phyloP scores from a whole-genome alignment of 2,113 vertebrate genomes.

The Irena cyanogastra region DNA sequence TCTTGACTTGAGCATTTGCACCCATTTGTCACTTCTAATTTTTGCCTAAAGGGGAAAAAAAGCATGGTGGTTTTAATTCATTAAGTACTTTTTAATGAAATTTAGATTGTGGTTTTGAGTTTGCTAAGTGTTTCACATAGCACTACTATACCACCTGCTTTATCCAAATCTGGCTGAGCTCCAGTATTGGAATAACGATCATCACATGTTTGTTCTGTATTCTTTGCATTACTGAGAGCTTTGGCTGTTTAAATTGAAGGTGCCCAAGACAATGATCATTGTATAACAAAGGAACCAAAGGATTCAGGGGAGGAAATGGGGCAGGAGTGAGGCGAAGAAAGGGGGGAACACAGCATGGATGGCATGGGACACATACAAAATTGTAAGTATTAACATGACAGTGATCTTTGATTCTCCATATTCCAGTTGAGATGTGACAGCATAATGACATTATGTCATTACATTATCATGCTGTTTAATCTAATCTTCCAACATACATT shows the following conservation, averaged over 20 bases:
- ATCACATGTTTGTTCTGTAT: neutral
- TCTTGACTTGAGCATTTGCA: neutral
- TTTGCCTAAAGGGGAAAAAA: neutral
- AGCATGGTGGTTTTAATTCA: neutral
- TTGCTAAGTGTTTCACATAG: neutral
- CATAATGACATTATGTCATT: neutral
- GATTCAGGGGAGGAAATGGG: fast-evolving
- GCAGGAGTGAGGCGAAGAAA: fast-evolving
- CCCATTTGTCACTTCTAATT: neutral
- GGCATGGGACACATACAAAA: fast-evolving
- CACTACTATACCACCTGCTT: neutral
- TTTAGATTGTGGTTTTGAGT: neutral
- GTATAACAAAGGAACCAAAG: neutral
- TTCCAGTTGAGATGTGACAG: neutral
- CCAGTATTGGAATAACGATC: neutral
- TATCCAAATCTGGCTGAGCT: neutral
- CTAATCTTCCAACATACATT: constrained; percentile 8
- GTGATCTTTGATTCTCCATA: neutral
- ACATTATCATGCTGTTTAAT: constrained; percentile 20
- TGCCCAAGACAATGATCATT: neutral
- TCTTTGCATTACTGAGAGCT: neutral
- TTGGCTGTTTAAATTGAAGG: neutral
- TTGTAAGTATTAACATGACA: neutral
- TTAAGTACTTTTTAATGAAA: neutral
- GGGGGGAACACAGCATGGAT: neutral